phyloP scores from a whole-genome alignment of 1,140 invertebrate species.

The Neodiprion fabricii region DNA sequence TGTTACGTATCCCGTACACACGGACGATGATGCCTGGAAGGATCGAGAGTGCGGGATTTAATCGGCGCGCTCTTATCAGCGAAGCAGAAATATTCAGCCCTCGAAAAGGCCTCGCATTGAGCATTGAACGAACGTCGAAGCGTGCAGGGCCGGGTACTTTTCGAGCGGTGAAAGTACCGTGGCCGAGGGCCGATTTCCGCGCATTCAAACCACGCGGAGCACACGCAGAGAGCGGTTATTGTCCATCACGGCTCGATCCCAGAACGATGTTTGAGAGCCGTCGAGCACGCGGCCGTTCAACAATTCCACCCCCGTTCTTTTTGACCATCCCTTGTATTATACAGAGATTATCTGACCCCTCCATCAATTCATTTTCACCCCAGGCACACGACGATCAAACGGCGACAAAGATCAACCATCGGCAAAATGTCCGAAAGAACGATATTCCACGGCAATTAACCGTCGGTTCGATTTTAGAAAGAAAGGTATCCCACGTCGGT shows the following conservation, averaged over 20 bases:
- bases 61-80: neutral
- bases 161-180: neutral
- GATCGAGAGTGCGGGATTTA: neutral
- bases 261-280: neutral
- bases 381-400: neutral
- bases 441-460: no score
- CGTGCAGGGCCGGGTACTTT: neutral
- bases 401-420: neutral
- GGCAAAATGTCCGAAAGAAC: no score
- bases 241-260: neutral
- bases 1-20: no score
- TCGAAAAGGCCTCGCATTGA: neutral
- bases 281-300: neutral
- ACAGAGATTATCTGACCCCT: neutral
- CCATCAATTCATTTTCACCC: neutral
- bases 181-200: neutral
- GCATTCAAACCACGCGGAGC: neutral
- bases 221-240: neutral
- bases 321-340: neutral
- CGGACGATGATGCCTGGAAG: neutral
- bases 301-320: neutral
- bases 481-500: no score
- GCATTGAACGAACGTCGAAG: neutral
- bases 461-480: no score
- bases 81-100: neutral